Conservation (phyloP, 2,113 vertebrate genomes). For the Gymnogyps californianus region DNA sequence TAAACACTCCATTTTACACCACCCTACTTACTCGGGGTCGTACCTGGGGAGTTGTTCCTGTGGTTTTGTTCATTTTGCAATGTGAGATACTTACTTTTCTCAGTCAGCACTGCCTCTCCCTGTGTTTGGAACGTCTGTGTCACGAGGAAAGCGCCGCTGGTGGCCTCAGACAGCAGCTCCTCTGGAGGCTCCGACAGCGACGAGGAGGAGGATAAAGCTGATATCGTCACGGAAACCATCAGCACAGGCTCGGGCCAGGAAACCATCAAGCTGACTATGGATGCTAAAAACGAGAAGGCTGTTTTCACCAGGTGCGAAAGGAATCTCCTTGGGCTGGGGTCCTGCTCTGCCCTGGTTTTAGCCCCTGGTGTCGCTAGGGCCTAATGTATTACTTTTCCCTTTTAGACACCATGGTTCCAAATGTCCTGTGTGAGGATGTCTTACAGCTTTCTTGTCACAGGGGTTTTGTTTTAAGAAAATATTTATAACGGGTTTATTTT, state of each 20-base stretch:
- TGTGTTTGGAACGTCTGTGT: slow-evolving; percentile 76
- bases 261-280: slow-evolving; percentile 63
- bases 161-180: slow-evolving; percentile 84
- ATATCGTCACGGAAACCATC: slow-evolving; percentile 31
- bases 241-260: slow-evolving; percentile 71
- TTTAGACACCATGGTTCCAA: fast-evolving
- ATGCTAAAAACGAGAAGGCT: slow-evolving; percentile 74
- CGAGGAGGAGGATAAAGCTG: slow-evolving; percentile 73
- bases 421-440: not conserved
- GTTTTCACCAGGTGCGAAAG: slow-evolving; percentile 78
- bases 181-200: slow-evolving; percentile 81
- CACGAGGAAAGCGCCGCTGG: slow-evolving; percentile 72
- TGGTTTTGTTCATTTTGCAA: not conserved
- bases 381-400: not conserved
- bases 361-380: fast-evolving
- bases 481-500: not conserved
- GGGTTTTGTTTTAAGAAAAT: not conserved
- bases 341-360: not conserved
- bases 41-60: not conserved
- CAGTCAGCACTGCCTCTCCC: slow-evolving; percentile 66
- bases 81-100: not conserved
- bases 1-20: fast-evolving
- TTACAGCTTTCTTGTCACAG: not conserved
- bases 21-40: fast-evolving
- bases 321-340: not conserved